Conservation (phyloP, 2,797 vertebrate genomes). For the Tokudaia tokunoshimensis region DNA sequence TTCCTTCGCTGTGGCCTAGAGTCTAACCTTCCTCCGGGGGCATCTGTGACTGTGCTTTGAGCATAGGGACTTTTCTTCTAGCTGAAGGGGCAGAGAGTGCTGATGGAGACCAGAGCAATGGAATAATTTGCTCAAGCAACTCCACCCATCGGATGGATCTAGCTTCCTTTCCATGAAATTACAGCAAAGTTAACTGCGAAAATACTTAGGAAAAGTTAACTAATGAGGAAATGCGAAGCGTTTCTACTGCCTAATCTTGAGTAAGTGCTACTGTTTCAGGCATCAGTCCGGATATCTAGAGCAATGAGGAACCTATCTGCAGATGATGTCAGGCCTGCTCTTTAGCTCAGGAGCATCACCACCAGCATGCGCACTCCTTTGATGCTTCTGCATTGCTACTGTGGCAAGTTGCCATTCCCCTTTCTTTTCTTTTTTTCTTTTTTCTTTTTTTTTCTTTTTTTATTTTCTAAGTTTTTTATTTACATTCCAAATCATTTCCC, state of each 20-base stretch:
- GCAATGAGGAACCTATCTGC: neutral
- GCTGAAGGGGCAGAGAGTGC: neutral
- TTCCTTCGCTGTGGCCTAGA: neutral
- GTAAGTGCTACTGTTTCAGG: neutral
- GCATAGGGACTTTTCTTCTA: conserved; percentile 10
- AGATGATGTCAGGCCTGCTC: neutral
- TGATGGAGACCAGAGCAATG: neutral
- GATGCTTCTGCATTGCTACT: neutral
- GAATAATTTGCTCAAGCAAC: neutral
- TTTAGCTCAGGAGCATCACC: neutral
- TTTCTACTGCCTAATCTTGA: neutral
- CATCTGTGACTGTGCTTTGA: neutral
- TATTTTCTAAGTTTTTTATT: no score
- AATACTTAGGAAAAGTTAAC: neutral
- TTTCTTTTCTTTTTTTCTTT: no score
- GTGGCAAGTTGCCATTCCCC: no score
- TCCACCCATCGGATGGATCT: neutral
- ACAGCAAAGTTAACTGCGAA: neutral
- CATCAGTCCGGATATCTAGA: neutral
- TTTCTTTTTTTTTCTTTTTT: no score
- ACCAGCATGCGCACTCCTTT: neutral
- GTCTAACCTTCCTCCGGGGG: neutral
- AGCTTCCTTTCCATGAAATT: neutral
- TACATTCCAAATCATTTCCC: no score
- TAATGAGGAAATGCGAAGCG: neutral